Percentiles rank a stretch among this genome's conserved stretches.
Evolutionary conservation across 2,113 vertebrate genomes (phyloP).

Genomic region (Ophthalmolycus amberensis): DNA sequence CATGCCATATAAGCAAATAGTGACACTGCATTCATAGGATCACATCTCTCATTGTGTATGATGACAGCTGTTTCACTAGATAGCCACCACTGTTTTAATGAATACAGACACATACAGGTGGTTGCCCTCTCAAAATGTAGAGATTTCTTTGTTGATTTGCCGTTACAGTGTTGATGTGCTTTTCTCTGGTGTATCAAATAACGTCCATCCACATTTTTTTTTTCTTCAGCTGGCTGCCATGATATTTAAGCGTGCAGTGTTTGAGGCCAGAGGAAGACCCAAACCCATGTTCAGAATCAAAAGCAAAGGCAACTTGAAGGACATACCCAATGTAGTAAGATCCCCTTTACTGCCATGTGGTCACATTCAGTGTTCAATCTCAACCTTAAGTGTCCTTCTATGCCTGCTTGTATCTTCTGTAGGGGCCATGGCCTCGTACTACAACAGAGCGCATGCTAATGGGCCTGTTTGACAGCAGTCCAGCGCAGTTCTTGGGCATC

Average conservation of each 20-base stretch:
- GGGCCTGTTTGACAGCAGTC: slow-evolving; percentile 87
- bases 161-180: background rate
- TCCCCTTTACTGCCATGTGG: background rate
- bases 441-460: slow-evolving; percentile 84
- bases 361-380: slow-evolving; percentile 7
- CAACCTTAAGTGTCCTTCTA: background rate
- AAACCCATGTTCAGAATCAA: slow-evolving; percentile 80
- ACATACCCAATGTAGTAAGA: slow-evolving; percentile 82
- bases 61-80: background rate
- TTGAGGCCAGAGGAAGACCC: slow-evolving; percentile 85
- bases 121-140: background rate
- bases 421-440: slow-evolving; percentile 88
- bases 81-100: background rate
- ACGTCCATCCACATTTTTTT: background rate
- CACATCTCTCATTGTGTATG: background rate
- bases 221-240: slow-evolving; percentile 88
- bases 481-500: slow-evolving; percentile 89
- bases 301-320: slow-evolving; percentile 81
- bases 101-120: background rate
- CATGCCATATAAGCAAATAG: background rate
- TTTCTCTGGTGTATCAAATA: slow-evolving; percentile 13
- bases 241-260: slow-evolving; percentile 92
- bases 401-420: slow-evolving; percentile 19
- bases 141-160: background rate
- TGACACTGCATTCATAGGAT: background rate